Evolutionary conservation across 2,113 vertebrate genomes (phyloP).

Genomic region (Aspidoscelis tigris): DNA sequence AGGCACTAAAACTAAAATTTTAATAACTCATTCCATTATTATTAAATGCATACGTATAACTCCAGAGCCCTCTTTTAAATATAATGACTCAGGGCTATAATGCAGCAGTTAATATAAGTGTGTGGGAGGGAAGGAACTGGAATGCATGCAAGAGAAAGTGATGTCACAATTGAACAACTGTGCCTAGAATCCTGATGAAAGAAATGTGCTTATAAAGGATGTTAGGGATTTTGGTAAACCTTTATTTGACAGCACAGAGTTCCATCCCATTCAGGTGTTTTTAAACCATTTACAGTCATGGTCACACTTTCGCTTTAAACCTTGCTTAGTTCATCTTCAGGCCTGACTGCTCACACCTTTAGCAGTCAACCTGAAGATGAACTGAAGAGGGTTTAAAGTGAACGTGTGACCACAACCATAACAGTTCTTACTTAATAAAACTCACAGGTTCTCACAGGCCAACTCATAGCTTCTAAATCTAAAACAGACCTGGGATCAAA

Average conservation of each 20-base stretch:
- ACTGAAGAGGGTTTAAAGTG: no score
- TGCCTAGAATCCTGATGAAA: background rate
- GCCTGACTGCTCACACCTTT: no score
- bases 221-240: background rate
- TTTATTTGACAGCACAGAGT: background rate
- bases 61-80: constrained; percentile 45
- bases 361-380: no score
- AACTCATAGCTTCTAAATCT: background rate
- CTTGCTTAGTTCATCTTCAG: no score
- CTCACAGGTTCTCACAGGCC: background rate
- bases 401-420: no score
- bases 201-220: background rate
- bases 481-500: no score
- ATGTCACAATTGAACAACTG: background rate
- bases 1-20: constrained; percentile 29
- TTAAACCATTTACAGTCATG: background rate
- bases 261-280: no score
- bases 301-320: no score
- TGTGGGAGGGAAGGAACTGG: constrained; percentile 25
- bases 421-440: no score
- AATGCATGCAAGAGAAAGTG: constrained; percentile 20
- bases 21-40: constrained; percentile 32
- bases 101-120: background rate
- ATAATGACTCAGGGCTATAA: constrained; percentile 37
- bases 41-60: constrained; percentile 38